phyloP scores from a whole-genome alignment of 92 coral and sea anemone genomes.

The Umimayanthus chanpuru region DNA sequence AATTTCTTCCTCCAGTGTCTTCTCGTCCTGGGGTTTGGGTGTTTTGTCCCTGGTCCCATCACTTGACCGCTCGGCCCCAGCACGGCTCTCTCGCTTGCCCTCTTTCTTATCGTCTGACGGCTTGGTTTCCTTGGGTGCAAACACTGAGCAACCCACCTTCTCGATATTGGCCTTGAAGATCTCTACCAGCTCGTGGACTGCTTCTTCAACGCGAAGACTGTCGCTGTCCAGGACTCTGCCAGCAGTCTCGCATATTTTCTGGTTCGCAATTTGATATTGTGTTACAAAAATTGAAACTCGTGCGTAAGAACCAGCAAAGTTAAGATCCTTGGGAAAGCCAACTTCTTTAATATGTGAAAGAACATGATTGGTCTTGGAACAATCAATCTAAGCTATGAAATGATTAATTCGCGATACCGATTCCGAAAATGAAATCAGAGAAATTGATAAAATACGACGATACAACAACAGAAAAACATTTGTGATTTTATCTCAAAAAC shows the following conservation, averaged over 20 bases:
- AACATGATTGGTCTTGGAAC: too few relatives aligned
- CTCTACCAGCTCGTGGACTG: conserved; percentile 81
- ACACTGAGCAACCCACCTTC: conserved; percentile 72
- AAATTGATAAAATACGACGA: not conserved
- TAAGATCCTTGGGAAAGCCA: too few relatives aligned
- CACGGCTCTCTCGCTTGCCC: conserved; percentile 65
- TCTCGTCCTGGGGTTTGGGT: conserved; percentile 81
- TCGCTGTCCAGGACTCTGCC: conserved; percentile 67
- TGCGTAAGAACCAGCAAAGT: not conserved
- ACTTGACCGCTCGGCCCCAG: conserved; percentile 60
- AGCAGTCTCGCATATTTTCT: conserved; percentile 76
- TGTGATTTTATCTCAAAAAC: too few relatives aligned
- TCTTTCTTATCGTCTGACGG: conserved; percentile 72
- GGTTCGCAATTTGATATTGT: not conserved
- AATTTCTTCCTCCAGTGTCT: conserved; percentile 85
- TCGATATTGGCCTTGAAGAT: conserved; percentile 74
- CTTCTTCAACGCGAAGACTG: conserved; percentile 87
- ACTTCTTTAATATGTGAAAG: too few relatives aligned
- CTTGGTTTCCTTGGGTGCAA: conserved; percentile 68
- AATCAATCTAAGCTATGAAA: too few relatives aligned
- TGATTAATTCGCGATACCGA: too few relatives aligned
- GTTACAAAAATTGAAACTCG: not conserved
- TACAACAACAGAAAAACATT: too few relatives aligned
- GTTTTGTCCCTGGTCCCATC: conserved; percentile 74
- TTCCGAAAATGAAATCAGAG: too few relatives aligned